phyloP scores from a whole-genome alignment of 2,113 vertebrate genomes.

The Acanthochromis polyacanthus region DNA sequence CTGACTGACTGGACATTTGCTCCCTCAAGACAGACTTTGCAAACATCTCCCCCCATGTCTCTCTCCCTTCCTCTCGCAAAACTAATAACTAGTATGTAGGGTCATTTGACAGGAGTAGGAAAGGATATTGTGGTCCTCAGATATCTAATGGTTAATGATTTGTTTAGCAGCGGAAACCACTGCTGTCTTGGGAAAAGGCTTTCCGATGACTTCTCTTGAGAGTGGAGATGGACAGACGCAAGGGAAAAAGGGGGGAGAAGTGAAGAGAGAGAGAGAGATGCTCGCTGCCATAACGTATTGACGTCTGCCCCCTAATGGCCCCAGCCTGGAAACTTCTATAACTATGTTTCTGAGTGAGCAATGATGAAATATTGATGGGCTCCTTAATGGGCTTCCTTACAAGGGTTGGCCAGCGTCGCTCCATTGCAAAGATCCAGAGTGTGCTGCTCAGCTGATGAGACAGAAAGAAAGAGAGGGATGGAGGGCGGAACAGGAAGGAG shows the following conservation, averaged over 20 bases:
- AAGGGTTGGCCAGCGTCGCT: slow-evolving; percentile 66
- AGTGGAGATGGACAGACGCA: slow-evolving; percentile 51
- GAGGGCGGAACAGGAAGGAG: slow-evolving; percentile 64
- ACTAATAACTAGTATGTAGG: slow-evolving; percentile 42
- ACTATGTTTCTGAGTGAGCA: slow-evolving; percentile 82
- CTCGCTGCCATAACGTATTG: slow-evolving; percentile 78
- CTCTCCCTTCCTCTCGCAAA: slow-evolving; percentile 18
- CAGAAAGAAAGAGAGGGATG: slow-evolving; percentile 27
- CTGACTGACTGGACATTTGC: slow-evolving; percentile 36
- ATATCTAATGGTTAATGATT: slow-evolving; percentile 81
- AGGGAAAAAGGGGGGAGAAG: slow-evolving; percentile 11
- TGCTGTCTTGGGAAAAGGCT: slow-evolving; percentile 73
- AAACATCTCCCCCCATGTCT: slow-evolving; percentile 39
- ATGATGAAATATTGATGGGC: slow-evolving; percentile 96
- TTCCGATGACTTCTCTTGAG: slow-evolving; percentile 70
- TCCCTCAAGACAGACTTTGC: slow-evolving; percentile 40
- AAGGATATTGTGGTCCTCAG: slow-evolving; percentile 57
- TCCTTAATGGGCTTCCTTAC: slow-evolving; percentile 86
- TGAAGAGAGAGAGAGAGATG: slow-evolving; percentile 41
- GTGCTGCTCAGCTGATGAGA: slow-evolving; percentile 46
- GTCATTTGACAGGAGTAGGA: slow-evolving; percentile 62
- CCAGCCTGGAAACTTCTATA: slow-evolving; percentile 82
- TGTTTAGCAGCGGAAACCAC: slow-evolving; percentile 82
- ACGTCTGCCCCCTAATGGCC: slow-evolving; percentile 83
- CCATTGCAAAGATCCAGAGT: slow-evolving; percentile 60